Conservation (phyloP, 2,797 vertebrate genomes). For the Silurus aristotelis region DNA sequence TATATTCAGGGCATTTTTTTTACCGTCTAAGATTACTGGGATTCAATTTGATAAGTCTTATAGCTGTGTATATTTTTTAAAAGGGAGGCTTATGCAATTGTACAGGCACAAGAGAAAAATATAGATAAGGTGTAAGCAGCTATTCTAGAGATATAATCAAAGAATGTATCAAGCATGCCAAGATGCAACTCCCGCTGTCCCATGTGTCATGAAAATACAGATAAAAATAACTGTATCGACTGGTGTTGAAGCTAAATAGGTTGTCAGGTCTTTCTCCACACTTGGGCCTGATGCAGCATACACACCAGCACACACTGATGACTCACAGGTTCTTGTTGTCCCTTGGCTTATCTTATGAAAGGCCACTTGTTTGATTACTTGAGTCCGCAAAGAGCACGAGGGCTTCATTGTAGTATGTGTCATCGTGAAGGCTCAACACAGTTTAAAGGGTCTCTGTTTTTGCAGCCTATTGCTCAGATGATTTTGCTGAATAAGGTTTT, state of each 20-base stretch:
- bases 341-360: constrained; percentile 18
- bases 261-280: constrained; percentile 45
- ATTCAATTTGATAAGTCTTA: neutral
- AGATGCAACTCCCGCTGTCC: constrained; percentile 21
- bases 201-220: constrained; percentile 13
- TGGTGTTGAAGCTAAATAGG: constrained; percentile 38
- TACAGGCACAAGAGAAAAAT: neutral
- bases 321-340: constrained; percentile 17
- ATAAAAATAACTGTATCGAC: constrained; percentile 43
- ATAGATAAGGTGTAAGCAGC: constrained; percentile 32
- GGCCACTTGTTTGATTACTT: constrained; percentile 11
- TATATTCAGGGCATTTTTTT: no score
- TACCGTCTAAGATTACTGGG: no score
- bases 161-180: constrained; percentile 10
- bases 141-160: constrained; percentile 15
- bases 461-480: neutral
- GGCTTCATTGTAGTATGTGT: neutral
- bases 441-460: constrained; percentile 8
- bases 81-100: neutral
- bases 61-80: neutral
- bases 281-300: constrained; percentile 34
- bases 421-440: neutral
- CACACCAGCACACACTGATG: constrained; percentile 31
- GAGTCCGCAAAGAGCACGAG: neutral
- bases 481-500: neutral